phyloP scores from a whole-genome alignment of 2,888 invertebrate species.

The Selenia dentaria region DNA sequence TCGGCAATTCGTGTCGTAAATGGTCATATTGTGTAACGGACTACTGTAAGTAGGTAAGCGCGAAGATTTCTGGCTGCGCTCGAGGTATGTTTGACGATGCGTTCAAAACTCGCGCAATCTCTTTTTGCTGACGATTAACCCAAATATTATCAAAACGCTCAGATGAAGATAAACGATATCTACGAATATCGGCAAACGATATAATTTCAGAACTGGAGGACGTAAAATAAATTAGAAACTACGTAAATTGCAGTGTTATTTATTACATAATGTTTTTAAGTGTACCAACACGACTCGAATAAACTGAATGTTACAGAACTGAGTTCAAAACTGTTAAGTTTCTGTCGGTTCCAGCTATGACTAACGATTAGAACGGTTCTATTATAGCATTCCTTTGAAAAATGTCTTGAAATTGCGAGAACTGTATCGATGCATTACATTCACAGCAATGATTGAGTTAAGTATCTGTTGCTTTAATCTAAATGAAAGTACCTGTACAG shows the following conservation, averaged over 20 bases:
- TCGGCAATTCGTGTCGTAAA: slow-evolving; percentile 26
- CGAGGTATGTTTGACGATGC: slow-evolving; percentile 23
- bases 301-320: no score
- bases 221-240: no score
- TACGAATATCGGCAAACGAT: no score
- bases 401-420: background rate
- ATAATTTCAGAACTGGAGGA: no score
- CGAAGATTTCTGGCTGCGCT: slow-evolving; percentile 17
- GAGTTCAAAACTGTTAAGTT: background rate
- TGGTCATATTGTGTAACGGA: slow-evolving; percentile 31
- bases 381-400: slow-evolving; percentile 5
- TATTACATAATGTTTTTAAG: no score
- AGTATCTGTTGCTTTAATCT: no score
- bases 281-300: no score
- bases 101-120: slow-evolving; percentile 20
- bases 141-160: background rate
- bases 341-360: background rate
- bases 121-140: slow-evolving; percentile 10
- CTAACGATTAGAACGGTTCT: slow-evolving; percentile 3
- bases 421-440: slow-evolving; percentile 2
- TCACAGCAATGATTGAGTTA: no score
- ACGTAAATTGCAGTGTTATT: no score
- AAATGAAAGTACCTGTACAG: no score
- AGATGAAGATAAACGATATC: no score
- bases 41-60: slow-evolving; percentile 20